Percentiles rank a stretch among this genome's conserved stretches.
These are phyloP conservation scores for Anguilla obscura DNA, from an alignment of 2,797 vertebrate genomes.

Conservation along the genomic window DNA sequence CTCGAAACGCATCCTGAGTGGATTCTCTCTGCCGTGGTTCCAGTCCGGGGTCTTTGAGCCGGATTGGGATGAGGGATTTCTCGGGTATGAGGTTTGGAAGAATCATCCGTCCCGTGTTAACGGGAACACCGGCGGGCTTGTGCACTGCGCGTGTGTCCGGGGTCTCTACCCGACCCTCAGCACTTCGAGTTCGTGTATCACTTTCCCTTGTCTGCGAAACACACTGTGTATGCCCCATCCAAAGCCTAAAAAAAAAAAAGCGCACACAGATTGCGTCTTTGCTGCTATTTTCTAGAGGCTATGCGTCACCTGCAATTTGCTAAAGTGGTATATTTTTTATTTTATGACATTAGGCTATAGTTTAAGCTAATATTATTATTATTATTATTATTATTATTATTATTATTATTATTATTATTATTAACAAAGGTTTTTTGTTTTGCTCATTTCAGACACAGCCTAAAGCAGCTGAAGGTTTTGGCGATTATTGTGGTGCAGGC, in stretches of 20 bases:
- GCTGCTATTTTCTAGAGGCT: neutral
- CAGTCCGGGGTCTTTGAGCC: conserved; percentile 36
- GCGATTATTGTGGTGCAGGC: neutral
- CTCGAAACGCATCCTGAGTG: conserved; percentile 33
- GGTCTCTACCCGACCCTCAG: conserved; percentile 10
- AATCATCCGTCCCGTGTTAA: conserved; percentile 27
- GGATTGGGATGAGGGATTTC: conserved; percentile 25
- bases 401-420: neutral
- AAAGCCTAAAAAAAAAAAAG: conserved; percentile 39
- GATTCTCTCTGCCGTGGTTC: conserved; percentile 35
- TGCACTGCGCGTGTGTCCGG: neutral
- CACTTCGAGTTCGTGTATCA: conserved; percentile 17
- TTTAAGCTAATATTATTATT: too few species aligned
- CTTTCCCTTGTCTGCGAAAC: conserved; percentile 39
- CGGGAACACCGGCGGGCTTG: conserved; percentile 7
- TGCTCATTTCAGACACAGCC: neutral
- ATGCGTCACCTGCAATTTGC: neutral
- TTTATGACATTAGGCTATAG: neutral
- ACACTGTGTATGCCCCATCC: conserved; percentile 52
- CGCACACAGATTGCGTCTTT: neutral
- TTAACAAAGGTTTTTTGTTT: neutral
- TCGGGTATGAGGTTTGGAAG: conserved; percentile 29
- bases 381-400: neutral
- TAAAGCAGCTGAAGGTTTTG: neutral
- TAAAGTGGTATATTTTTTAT: neutral